phyloP scores from a whole-genome alignment of 2,888 invertebrate genomes.

The Oxycera nigricornis region DNA sequence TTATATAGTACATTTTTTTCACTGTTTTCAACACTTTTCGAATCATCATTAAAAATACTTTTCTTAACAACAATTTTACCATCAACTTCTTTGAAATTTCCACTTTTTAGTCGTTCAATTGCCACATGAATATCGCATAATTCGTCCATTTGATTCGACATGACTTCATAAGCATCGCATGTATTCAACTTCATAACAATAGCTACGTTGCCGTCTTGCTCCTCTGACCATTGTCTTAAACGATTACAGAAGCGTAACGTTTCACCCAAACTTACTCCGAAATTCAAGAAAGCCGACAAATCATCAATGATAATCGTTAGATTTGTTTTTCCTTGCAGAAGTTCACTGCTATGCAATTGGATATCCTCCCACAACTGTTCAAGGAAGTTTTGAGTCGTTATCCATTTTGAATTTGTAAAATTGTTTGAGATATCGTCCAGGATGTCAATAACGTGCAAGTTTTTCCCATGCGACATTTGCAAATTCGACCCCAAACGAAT shows the following conservation, averaged over 20 bases:
- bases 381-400: conserved; percentile 56
- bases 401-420: conserved; percentile 59
- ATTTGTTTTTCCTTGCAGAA: conserved; percentile 59
- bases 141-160: conserved; percentile 70
- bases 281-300: conserved; percentile 73
- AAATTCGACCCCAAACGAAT: conserved; percentile 77
- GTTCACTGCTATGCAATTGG: conserved; percentile 58
- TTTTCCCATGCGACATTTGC: conserved; percentile 63
- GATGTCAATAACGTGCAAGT: conserved; percentile 65
- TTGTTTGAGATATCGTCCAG: conserved; percentile 63
- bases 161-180: conserved; percentile 66
- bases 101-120: conserved; percentile 73
- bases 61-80: conserved; percentile 66
- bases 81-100: conserved; percentile 75
- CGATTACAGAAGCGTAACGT: conserved; percentile 65
- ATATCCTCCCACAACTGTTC: conserved; percentile 62
- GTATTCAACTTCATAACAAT: conserved; percentile 68
- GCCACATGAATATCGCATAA: conserved; percentile 70
- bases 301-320: conserved; percentile 75
- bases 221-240: conserved; percentile 55
- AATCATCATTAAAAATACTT: conserved; percentile 50
- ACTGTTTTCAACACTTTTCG: conserved; percentile 52
- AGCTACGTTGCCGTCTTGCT: conserved; percentile 55
- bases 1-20: conserved; percentile 66
- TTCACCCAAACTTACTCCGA: conserved; percentile 66